These are phyloP conservation scores for Hyaena hyaena DNA, from an alignment of 2,113 vertebrate genomes.

Conservation along the genomic window DNA sequence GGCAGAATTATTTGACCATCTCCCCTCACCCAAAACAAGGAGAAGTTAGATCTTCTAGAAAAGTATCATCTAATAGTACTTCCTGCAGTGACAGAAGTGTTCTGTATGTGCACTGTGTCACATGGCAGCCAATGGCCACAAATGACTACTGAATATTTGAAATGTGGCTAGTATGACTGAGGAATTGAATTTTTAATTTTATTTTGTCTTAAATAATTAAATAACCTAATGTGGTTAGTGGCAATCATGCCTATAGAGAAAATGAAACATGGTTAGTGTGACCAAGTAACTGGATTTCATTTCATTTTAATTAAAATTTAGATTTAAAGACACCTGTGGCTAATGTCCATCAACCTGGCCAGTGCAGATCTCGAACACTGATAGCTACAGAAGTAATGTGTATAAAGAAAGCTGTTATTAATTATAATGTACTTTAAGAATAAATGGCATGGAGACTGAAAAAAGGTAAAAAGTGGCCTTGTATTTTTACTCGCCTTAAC, in stretches of 20 bases:
- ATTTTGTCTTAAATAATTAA: conserved; percentile 14
- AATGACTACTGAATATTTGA: not conserved
- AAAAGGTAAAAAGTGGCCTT: not conserved
- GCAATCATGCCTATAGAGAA: not conserved
- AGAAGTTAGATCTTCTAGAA: conserved; percentile 26
- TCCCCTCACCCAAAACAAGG: not conserved
- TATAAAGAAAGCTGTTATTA: conserved; percentile 33
- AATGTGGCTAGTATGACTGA: not conserved
- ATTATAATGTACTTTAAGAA: conserved; percentile 42
- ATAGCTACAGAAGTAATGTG: conserved; percentile 5
- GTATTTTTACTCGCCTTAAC: not conserved
- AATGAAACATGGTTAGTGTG: not conserved
- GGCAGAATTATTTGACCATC: conserved; percentile 34
- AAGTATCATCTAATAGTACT: not conserved
- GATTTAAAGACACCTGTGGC: conserved; percentile 23
- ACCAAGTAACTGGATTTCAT: conserved; percentile 37
- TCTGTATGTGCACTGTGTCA: not conserved
- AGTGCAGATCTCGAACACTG: not conserved
- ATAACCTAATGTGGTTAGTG: not conserved
- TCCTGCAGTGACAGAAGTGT: not conserved
- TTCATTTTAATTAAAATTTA: conserved; percentile 49
- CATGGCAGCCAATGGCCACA: not conserved
- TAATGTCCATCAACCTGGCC: not conserved
- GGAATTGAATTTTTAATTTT: not conserved
- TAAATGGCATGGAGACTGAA: not conserved